Evolutionary conservation across 2,888 invertebrate species (phyloP).

Genomic region (Melanophora roralis): DNA sequence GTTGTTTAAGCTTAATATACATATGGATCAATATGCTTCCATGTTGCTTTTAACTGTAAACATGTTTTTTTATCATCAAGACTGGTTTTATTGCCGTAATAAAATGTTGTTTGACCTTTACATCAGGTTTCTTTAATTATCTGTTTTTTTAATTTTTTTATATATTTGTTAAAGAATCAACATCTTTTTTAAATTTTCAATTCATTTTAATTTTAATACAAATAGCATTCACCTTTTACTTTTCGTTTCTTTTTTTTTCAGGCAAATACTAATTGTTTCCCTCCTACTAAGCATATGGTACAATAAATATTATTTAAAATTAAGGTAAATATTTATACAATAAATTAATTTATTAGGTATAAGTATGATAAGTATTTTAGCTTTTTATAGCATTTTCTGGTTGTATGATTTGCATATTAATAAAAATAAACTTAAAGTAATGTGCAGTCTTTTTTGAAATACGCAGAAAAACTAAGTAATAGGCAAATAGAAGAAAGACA

Average conservation of each 20-base stretch:
- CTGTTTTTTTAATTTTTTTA: background rate
- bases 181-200: background rate
- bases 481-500: background rate
- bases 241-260: slow-evolving; percentile 20
- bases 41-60: no score
- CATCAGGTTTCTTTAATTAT: background rate
- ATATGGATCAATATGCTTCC: no score
- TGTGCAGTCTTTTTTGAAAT: slow-evolving; percentile 38
- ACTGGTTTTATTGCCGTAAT: background rate
- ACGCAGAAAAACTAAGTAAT: background rate
- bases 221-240: background rate
- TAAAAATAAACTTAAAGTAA: background rate
- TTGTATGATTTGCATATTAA: slow-evolving; percentile 19
- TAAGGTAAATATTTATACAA: slow-evolving; percentile 36
- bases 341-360: slow-evolving; percentile 13
- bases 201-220: no score
- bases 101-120: background rate
- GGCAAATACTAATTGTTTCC: background rate
- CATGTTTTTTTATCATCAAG: background rate
- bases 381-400: background rate
- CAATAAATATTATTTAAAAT: background rate
- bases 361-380: background rate
- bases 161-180: background rate
- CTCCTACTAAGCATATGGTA: background rate
- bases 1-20: no score